Base-by-base conservation (phyloP, 2,797 vertebrate genomes). In the Poecile montanus region DNA sequence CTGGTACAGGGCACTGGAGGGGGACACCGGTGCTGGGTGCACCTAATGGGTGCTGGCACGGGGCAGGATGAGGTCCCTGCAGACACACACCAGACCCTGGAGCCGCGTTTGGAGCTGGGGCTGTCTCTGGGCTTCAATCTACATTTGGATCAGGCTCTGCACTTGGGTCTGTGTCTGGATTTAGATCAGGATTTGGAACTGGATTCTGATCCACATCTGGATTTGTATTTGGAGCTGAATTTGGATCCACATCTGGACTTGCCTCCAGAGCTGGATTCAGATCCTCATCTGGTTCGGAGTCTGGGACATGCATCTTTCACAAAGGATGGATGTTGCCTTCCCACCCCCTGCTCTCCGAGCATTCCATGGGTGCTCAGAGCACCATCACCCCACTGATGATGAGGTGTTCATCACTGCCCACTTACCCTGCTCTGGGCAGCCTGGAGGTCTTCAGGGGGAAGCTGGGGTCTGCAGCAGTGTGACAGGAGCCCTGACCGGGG, bases 261-360 rank as follows among this genome's bases (percentile, higher is more conserved):
- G 62, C 63, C 3, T 77, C 63, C 30, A 26, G 75, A 82, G 45
- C 56, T 38, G 79, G 44, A 68, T 75, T 68, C 63, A 48, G 42
- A 36, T 63, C 60, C 44, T 20, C 88, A 9, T 70, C 86, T 58
- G 75, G 74, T 63, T 72, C 20, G 2, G 17, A 20, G 22, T 51
- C 71, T 50, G 85, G 71, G 56, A 76, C 67, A 1, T 2, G 2
- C 47, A 9, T 42, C 60, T 81, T 79, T 36, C 10, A 29, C 48
- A n/a, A 42, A 40, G 48, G 57, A 38, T 20, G 38, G 45, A 72
- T 73, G 66, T 6, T 62, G 7, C 34, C 4, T 5, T 16, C 23
- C 50, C 6, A 4, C 10, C 22, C 38, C 6, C 29, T 2, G 9
- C 86, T 45, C 76, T 5, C 40, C 0, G 0, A 13, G 57, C 65